Percentiles rank a stretch among this genome's conserved stretches.
Evolutionary conservation across 2,113 vertebrate genomes (phyloP).

Genomic region (Dicrurus megarhynchus): DNA sequence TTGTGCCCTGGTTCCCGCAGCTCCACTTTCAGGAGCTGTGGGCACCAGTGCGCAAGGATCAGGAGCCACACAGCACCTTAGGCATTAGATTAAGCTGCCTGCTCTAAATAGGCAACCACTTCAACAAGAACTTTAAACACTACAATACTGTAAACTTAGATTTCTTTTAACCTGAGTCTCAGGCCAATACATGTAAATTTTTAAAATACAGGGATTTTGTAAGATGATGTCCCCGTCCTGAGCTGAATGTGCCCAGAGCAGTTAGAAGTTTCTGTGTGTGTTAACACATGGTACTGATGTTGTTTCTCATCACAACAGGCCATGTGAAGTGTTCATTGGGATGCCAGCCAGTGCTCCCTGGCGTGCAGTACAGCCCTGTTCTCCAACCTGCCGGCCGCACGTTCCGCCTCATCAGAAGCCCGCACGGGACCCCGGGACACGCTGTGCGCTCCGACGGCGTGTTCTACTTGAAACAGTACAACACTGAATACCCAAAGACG

Average conservation of each 20-base stretch:
- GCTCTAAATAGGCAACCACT: not conserved
- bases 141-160: not conserved
- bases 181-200: not conserved
- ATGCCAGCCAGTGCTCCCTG: slow-evolving; percentile 24
- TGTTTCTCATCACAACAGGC: slow-evolving; percentile 54
- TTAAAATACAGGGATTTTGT: not conserved
- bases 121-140: not conserved
- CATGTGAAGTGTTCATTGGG: slow-evolving; percentile 66
- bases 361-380: slow-evolving; percentile 45
- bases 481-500: slow-evolving; percentile 88
- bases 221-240: not conserved
- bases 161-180: not conserved
- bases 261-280: not conserved
- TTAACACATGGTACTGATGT: not conserved
- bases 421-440: slow-evolving; percentile 51
- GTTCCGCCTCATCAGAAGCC: slow-evolving; percentile 46
- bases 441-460: slow-evolving; percentile 13
- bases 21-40: not conserved
- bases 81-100: not conserved
- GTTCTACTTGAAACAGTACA: slow-evolving; percentile 67
- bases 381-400: slow-evolving; percentile 8
- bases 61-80: not conserved
- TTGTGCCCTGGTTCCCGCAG: not conserved
- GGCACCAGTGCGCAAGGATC: no score
- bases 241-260: not conserved